Evolutionary conservation across 2,113 vertebrate genomes (phyloP).

Genomic region (Syngnathus typhle): DNA sequence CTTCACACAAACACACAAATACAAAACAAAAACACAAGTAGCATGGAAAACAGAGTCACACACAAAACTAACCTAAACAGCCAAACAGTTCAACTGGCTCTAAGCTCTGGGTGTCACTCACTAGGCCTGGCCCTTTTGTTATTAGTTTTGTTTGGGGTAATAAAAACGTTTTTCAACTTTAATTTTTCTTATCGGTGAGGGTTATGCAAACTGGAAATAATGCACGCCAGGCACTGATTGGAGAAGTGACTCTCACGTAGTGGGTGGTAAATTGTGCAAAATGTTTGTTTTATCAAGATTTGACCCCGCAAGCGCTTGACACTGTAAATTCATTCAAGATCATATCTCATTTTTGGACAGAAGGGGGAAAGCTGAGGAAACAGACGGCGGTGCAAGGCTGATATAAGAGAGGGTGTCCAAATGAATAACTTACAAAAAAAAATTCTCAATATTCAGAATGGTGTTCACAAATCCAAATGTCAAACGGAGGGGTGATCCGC

Average conservation of each 20-base stretch:
- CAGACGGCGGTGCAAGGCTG: not conserved
- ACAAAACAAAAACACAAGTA: no score
- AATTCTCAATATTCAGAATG: no score
- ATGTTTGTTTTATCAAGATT: constrained; percentile 55
- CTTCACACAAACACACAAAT: no score
- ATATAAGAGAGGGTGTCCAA: not conserved
- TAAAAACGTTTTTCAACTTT: not conserved
- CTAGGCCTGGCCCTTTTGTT: no score
- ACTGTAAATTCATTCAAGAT: constrained; percentile 49
- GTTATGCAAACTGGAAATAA: constrained; percentile 51
- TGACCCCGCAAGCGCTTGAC: constrained; percentile 43
- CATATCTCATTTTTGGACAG: constrained; percentile 34
- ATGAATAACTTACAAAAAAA: no score
- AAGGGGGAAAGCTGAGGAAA: constrained; percentile 8
- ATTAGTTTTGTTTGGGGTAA: not conserved
- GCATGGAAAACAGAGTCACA: no score
- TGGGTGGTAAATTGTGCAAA: constrained; percentile 53
- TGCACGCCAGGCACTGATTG: constrained; percentile 51
- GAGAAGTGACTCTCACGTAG: constrained; percentile 42
- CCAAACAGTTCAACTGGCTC: no score
- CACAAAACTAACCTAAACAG: no score
- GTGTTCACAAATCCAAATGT: no score
- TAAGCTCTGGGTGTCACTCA: no score
- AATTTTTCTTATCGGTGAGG: not conserved
- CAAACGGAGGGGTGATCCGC: no score